Conservation (phyloP, 2,113 vertebrate genomes). For the Aviceda subcristata region DNA sequence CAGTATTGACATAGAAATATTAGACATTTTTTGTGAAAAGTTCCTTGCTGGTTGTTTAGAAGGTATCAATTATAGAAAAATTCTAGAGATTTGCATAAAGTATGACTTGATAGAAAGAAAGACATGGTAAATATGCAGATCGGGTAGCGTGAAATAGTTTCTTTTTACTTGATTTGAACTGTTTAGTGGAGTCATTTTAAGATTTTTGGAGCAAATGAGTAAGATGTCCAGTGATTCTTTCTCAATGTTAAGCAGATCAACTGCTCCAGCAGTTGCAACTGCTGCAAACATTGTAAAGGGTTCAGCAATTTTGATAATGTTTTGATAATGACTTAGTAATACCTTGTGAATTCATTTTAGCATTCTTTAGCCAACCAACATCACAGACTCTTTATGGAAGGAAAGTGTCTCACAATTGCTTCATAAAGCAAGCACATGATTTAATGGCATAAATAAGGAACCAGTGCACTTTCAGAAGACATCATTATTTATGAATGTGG, state of each 20-base stretch:
- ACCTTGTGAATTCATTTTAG: background rate
- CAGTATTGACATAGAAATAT: background rate
- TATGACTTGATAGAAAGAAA: background rate
- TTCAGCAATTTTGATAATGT: background rate
- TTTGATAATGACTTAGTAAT: background rate
- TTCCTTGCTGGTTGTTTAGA: background rate
- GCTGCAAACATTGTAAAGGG: background rate
- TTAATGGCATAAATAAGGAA: background rate
- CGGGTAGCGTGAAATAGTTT: background rate
- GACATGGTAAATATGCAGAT: background rate
- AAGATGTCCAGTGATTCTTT: background rate
- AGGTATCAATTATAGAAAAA: background rate
- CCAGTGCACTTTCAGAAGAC: background rate
- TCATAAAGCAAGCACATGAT: background rate
- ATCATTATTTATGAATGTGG: background rate
- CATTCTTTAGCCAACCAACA: background rate
- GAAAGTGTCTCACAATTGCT: background rate
- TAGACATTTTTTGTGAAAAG: background rate
- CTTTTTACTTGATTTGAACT: background rate
- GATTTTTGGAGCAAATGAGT: background rate
- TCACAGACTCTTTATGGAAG: background rate
- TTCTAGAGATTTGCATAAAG: background rate
- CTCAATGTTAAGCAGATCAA: too few species aligned
- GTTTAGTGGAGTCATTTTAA: background rate
- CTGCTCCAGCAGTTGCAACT: background rate